Percentiles rank a stretch among this genome's conserved stretches.
These are phyloP conservation scores for Circaetus gallicus DNA, from an alignment of 2,113 vertebrate species.

Conservation along the genomic window DNA sequence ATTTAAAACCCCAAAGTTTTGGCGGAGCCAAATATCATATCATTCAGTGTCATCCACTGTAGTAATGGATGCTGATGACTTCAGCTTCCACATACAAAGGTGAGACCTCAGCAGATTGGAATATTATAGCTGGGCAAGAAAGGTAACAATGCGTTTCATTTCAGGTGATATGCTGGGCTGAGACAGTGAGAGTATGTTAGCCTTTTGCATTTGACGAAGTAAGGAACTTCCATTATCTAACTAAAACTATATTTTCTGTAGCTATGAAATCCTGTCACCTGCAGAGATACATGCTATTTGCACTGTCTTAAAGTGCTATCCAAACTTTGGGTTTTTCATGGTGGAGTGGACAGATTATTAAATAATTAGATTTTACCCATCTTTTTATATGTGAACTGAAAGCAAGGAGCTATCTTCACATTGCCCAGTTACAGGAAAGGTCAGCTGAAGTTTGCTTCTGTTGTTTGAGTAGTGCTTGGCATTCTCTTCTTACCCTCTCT, in stretches of 20 bases:
- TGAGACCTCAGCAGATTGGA: not conserved
- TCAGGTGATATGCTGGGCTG: not conserved
- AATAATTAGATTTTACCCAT: not conserved
- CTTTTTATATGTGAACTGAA: not conserved
- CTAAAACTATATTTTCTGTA: not conserved
- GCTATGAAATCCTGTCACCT: not conserved
- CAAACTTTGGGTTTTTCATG: not conserved
- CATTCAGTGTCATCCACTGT: not conserved
- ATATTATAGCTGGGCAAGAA: not conserved
- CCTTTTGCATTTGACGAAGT: not conserved
- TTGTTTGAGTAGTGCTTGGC: slow-evolving; percentile 1
- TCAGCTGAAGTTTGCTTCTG: not conserved
- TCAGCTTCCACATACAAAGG: not conserved
- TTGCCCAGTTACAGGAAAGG: not conserved
- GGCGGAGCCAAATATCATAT: not conserved
- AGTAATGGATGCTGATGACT: not conserved
- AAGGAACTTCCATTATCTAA: not conserved
- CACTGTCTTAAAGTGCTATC: not conserved
- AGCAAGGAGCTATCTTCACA: not conserved
- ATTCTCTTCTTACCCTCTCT: not conserved
- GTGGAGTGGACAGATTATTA: not conserved
- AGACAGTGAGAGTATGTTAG: not conserved
- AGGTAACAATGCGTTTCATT: not conserved
- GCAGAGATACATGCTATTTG: not conserved
- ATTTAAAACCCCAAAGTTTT: not conserved